Percentiles rank a stretch among this genome's conserved stretches.
Evolutionary conservation across 2,113 vertebrate species (phyloP).

Genomic region (Casuarius casuarius): DNA sequence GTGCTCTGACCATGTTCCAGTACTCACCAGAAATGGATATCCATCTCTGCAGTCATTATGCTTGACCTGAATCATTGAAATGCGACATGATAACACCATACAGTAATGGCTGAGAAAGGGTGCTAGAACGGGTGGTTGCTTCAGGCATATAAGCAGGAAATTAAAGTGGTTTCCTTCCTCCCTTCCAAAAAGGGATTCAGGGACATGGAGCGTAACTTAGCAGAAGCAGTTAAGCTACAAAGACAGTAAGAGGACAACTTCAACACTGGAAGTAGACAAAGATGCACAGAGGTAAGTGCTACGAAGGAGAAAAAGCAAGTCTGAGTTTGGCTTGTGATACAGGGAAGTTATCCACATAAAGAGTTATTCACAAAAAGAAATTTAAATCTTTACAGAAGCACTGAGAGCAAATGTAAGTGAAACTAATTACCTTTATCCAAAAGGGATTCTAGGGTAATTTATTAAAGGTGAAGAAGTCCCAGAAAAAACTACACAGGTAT

Average conservation of each 20-base stretch:
- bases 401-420: too few species aligned
- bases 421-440: neutral
- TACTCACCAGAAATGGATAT: neutral
- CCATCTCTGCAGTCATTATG: neutral
- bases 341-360: neutral
- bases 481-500: fast-evolving
- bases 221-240: neutral
- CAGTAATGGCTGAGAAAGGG: neutral
- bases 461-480: neutral
- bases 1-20: neutral
- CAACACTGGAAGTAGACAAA: neutral
- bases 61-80: neutral
- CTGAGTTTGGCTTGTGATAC: neutral
- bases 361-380: neutral
- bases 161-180: neutral
- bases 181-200: neutral
- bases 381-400: neutral
- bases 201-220: neutral
- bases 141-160: constrained; percentile 12
- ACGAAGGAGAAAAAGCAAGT: neutral
- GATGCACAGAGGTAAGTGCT: neutral
- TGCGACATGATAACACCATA: neutral
- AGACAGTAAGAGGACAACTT: neutral
- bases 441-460: neutral
- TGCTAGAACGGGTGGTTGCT: neutral